Conservation (phyloP, 2,113 vertebrate species). For the Oryctolagus cuniculus region DNA sequence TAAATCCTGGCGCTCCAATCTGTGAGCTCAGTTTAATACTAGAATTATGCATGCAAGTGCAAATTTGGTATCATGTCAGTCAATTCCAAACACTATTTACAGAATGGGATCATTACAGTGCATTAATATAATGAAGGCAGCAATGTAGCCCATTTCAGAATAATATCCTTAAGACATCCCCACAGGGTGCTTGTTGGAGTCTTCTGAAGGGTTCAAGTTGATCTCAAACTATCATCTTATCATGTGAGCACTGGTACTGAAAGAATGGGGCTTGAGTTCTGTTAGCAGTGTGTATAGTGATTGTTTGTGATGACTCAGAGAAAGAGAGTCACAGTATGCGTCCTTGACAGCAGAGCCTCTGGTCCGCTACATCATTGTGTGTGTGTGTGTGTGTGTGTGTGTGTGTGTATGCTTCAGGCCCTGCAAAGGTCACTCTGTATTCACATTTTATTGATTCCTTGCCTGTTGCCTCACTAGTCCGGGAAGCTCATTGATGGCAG, state of each 20-base stretch:
- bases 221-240: neutral
- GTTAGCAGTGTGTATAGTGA: neutral
- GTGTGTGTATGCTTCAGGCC: neutral
- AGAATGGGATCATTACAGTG: constrained; percentile 76
- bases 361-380: neutral
- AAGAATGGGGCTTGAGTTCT: neutral
- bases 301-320: neutral
- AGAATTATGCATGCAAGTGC: constrained; percentile 79
- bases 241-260: neutral
- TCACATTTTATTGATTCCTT: neutral
- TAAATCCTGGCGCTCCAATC: constrained; percentile 77
- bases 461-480: neutral
- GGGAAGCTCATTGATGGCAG: neutral
- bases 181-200: neutral
- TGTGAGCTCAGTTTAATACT: constrained; percentile 73
- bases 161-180: neutral
- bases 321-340: too few relatives aligned
- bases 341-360: neutral
- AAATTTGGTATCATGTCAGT: constrained; percentile 81
- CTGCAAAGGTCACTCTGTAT: neutral
- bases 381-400: too few relatives aligned
- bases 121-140: constrained; percentile 74
- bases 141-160: neutral
- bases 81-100: constrained; percentile 74
- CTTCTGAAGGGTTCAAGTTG: neutral